phyloP scores from a whole-genome alignment of 2,888 invertebrate species.

The Brenthis hecate region DNA sequence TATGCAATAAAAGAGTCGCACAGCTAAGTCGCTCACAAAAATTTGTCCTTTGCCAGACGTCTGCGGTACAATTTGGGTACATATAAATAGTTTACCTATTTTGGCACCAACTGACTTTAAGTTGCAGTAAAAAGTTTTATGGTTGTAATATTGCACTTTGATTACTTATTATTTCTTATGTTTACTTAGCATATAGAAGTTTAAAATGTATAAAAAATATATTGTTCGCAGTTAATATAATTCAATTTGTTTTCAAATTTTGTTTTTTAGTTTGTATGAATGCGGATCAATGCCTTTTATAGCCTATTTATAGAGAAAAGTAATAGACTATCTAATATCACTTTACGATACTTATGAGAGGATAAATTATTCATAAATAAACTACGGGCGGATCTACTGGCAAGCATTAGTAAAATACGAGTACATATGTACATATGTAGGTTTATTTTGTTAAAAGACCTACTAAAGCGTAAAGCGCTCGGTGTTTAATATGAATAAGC shows the following conservation, averaged over 20 bases:
- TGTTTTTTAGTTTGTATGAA: no score
- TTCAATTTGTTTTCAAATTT: no score
- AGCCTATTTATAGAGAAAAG: no score
- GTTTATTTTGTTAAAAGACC: slow-evolving; percentile 20
- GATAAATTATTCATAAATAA: no score
- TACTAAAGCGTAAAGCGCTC: slow-evolving; percentile 19
- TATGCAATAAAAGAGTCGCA: slow-evolving; percentile 61
- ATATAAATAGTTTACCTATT: slow-evolving; percentile 22
- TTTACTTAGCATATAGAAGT: no score
- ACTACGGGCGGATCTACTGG: no score
- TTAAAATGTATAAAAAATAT: no score
- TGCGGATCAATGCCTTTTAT: no score
- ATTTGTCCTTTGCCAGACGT: slow-evolving; percentile 28
- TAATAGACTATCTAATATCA: no score
- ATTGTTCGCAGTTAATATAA: no score
- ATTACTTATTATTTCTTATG: not conserved
- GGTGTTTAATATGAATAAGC: slow-evolving; percentile 33
- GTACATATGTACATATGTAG: not conserved
- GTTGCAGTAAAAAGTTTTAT: not conserved
- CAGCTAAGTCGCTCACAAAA: slow-evolving; percentile 28
- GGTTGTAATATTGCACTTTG: not conserved
- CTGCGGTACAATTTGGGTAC: slow-evolving; percentile 25
- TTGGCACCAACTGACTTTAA: slow-evolving; percentile 8
- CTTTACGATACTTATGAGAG: no score
- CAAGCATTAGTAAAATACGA: no score